These are phyloP conservation scores for Turritopsis rubra DNA, from an alignment of 30 jellyfish, hydroid and myxozoan genomes.

Conservation along the genomic window DNA sequence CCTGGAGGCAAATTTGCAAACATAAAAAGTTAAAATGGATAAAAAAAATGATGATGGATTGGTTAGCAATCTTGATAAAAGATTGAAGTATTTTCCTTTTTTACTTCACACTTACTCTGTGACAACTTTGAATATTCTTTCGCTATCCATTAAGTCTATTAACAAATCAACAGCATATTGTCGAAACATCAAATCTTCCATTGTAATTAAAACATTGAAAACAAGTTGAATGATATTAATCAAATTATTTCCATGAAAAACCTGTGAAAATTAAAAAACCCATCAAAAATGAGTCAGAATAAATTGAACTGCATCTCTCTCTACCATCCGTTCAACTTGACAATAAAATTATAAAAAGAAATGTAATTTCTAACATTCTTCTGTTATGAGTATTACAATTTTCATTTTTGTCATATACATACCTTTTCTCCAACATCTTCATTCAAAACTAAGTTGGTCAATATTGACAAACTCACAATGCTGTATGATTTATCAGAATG, in stretches of 20 bases:
- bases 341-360: too few relatives aligned
- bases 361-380: too few relatives aligned
- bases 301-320: too few relatives aligned
- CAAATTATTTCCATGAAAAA: constrained; percentile 63
- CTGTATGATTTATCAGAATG: constrained; percentile 34
- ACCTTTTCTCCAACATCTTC: constrained; percentile 87
- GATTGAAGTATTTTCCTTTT: neutral
- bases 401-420: too few relatives aligned
- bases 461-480: constrained; percentile 18
- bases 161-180: constrained; percentile 70
- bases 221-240: constrained; percentile 51
- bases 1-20: neutral
- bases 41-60: neutral
- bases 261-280: constrained; percentile 25
- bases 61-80: neutral
- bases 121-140: constrained; percentile 39
- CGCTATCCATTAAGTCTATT: constrained; percentile 45
- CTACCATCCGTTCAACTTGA: too few relatives aligned
- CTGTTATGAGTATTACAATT: too few relatives aligned
- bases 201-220: constrained; percentile 54
- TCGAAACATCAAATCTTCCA: constrained; percentile 26
- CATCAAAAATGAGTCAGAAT: too few relatives aligned
- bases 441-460: constrained; percentile 36
- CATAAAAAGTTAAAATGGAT: neutral
- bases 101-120: constrained; percentile 41